Evolutionary conservation across 2,888 invertebrate genomes (phyloP), one percentile per base, ranked within the genome.

Genomic region (Artemia sp.): DNA sequence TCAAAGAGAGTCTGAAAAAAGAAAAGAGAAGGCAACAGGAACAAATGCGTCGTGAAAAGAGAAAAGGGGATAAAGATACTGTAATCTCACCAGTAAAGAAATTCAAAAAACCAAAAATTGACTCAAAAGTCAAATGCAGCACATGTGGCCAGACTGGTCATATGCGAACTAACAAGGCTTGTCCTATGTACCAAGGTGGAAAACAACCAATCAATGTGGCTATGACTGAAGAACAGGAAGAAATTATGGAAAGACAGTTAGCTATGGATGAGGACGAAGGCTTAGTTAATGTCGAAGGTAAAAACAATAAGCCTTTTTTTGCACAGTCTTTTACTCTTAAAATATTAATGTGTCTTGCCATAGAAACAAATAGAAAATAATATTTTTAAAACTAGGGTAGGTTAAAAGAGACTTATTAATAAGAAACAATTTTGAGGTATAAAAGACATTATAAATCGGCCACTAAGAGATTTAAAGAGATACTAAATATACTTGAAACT

Each of bases 1-100:
- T 94, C 76, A 98, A 98, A 75, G 98, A 98, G 77, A 96, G 97
- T 78, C 95, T 96, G 92, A 93, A 97, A 77, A 85, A 94, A 66
- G 97, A 98, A 77, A 94, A 96, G 78, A 83, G 97, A 67, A 84
- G 93, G 69, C 89, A 95, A 74, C 97, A 98, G 81, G 97, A 98
- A 78, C 96, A 97, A 80, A 78, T 97, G 72, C 82, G 97, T 70
- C 84, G 97, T 75, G 91, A 97, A 72, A 95, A 95, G 78, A 83
- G 95, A 67, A 95, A 96, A 79, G 93, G 94, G 12, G 50, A 51
- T 19, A 50, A 51, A 50, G 50, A 51, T n/a, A 51, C 51, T 68
- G 50, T 68, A 51, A 51, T 68, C 12, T 51, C 51, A 51, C 38
- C 50, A 51, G 50, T 50, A 12, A 50, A 51, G 12, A 68, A 68